Evolutionary conservation across 2,888 invertebrate genomes (phyloP).

Genomic region (Alentia gelatinosa): DNA sequence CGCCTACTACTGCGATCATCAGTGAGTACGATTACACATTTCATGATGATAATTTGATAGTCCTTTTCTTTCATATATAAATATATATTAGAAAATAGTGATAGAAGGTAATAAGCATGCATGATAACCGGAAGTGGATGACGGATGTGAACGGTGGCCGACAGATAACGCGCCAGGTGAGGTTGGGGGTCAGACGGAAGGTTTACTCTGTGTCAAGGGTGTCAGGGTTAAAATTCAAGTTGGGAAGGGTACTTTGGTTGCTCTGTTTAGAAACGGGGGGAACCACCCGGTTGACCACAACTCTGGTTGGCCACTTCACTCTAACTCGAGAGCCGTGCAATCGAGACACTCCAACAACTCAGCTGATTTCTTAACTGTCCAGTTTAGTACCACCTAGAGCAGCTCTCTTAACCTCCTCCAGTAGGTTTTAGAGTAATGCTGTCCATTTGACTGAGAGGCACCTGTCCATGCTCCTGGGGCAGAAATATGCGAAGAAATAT

Average conservation of each 20-base stretch:
- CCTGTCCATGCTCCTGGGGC: no score
- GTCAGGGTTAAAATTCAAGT: background rate
- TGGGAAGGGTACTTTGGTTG: background rate
- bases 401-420: no score
- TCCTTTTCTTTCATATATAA: background rate
- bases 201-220: background rate
- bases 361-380: background rate
- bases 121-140: background rate
- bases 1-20: slow-evolving; percentile 91
- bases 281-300: background rate
- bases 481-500: no score
- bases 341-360: no score
- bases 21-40: slow-evolving; percentile 69
- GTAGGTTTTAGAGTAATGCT: no score
- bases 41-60: background rate
- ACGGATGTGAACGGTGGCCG: background rate
- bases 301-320: no score
- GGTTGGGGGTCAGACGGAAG: background rate
- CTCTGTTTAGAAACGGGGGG: background rate
- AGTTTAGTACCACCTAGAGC: background rate
- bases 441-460: no score
- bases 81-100: background rate
- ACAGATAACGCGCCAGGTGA: background rate
- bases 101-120: background rate
- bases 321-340: no score